Base-by-base conservation (phyloP, 2,888 invertebrate genomes). In the Diaphora mendica region DNA sequence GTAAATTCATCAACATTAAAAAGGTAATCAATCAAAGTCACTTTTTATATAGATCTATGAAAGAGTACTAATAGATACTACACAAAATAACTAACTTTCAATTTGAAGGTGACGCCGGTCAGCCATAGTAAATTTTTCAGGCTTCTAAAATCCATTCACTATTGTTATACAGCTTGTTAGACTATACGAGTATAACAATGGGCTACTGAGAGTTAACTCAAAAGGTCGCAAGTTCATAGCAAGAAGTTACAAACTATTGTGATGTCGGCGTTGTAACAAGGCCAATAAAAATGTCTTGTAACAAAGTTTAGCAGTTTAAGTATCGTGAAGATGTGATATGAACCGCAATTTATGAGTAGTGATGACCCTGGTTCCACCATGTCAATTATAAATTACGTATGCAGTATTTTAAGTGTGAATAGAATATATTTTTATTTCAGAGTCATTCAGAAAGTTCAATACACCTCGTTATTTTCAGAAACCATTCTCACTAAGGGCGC, bases 161-260 rank as follows among this genome's bases (percentile, higher is more conserved):
- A 55, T 55, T 68, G 68, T 68, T 55, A 9, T 15, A 55, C n/a
- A 35, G n/a, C 55, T 68, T 55, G 55, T 68, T 20, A 39, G 51
- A 33, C 26, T 67, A 42, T 9, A n/a, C n/a, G n/a, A n/a, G n/a
- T n/a, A 66, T 44, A 39, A 72, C 66, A 72, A 72, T 72, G 44
- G 44, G 30, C 42, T 62, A 62, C 62, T 30, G 17, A 62, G 62
- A 62, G 30, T 62, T 62, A 15, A 15, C 17, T 51, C 64, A 30
- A 71, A 71, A 74, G 74, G 51, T 71, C 68, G 67, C 42, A 64
- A 55, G 70, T 70, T 70, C 44, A 35, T 44, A 59, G 39, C 42
- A 44, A 8, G 26, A n/a, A 51, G 35, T 30, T n/a, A 68, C 44
- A 68, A 68, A 68, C 35, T 68, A 30, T 44, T 64, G 64, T 67